These are phyloP conservation scores for Babyrousa celebensis DNA, from an alignment of 2,797 vertebrate genomes.

Conservation along the genomic window DNA sequence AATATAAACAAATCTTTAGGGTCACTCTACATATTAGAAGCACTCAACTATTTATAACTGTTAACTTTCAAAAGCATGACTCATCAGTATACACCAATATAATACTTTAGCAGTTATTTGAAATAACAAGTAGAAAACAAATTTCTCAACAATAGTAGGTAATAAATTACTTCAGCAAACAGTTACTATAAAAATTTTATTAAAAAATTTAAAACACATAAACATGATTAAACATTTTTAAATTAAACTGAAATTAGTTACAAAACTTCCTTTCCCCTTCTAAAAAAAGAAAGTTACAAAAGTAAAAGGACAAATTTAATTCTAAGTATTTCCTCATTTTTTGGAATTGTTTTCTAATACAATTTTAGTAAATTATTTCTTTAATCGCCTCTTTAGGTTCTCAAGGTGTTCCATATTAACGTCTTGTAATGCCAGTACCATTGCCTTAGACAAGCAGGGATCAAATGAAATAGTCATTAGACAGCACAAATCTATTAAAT, in stretches of 20 bases:
- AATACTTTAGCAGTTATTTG: slow-evolving; percentile 33
- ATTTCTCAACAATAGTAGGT: slow-evolving; percentile 10
- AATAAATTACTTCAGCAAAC: slow-evolving; percentile 33
- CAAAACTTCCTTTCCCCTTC: slow-evolving; percentile 61
- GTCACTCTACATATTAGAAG: slow-evolving; percentile 47
- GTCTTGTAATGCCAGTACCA: slow-evolving; percentile 92
- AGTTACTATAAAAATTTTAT: slow-evolving; percentile 36
- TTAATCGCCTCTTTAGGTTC: slow-evolving; percentile 92
- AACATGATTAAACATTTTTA: slow-evolving; percentile 63
- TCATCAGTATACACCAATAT: slow-evolving; percentile 12
- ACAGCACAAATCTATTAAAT: slow-evolving; percentile 97
- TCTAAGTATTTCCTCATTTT: slow-evolving; percentile 59
- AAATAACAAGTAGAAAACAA: slow-evolving; percentile 62
- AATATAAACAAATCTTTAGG: slow-evolving; percentile 30
- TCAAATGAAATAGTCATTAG: slow-evolving; percentile 95
- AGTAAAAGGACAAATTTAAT: slow-evolving; percentile 68
- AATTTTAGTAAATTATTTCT: slow-evolving; percentile 82
- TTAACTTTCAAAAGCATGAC: slow-evolving; percentile 65
- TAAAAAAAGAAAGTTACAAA: slow-evolving; percentile 67
- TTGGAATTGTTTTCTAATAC: slow-evolving; percentile 58
- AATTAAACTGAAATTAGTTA: slow-evolving; percentile 61
- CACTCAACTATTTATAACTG: slow-evolving; percentile 45
- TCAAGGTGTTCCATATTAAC: slow-evolving; percentile 90
- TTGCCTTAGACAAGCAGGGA: slow-evolving; percentile 90
- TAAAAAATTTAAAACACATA: neutral